Evolutionary conservation across 2,888 invertebrate genomes (phyloP).

Genomic region (Scaeva pyrastri): DNA sequence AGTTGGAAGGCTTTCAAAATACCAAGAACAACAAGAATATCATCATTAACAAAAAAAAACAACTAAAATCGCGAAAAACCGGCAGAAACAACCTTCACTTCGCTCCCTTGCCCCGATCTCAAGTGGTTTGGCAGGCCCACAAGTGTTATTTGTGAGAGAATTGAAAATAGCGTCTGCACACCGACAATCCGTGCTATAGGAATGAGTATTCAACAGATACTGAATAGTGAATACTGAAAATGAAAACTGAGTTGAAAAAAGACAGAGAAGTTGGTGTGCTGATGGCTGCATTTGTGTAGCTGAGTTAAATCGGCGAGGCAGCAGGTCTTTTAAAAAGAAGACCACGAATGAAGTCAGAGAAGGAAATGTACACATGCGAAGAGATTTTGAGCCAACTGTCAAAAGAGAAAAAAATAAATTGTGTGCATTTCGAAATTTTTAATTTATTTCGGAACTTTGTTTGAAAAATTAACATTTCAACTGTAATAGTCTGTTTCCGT

Average conservation of each 20-base stretch:
- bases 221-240: slow-evolving; percentile 10
- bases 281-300: background rate
- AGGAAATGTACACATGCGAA: background rate
- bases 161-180: slow-evolving; percentile 3
- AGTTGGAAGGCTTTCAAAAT: slow-evolving; percentile 4
- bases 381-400: background rate
- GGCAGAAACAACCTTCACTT: slow-evolving; percentile 12
- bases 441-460: background rate
- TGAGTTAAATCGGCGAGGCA: background rate
- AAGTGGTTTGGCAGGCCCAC: slow-evolving; percentile 14
- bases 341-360: background rate
- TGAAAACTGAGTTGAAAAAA: no score
- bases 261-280: background rate
- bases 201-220: slow-evolving; percentile 45
- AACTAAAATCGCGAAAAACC: background rate
- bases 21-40: slow-evolving; percentile 4
- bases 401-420: background rate
- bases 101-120: background rate
- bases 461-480: background rate
- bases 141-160: slow-evolving; percentile 13
- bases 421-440: background rate
- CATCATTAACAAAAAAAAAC: background rate
- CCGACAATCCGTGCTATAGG: slow-evolving; percentile 16
- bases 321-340: background rate
- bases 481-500: background rate